Evolutionary conservation across 2,888 invertebrate species (phyloP).

Genomic region (Thera obeliscata): DNA sequence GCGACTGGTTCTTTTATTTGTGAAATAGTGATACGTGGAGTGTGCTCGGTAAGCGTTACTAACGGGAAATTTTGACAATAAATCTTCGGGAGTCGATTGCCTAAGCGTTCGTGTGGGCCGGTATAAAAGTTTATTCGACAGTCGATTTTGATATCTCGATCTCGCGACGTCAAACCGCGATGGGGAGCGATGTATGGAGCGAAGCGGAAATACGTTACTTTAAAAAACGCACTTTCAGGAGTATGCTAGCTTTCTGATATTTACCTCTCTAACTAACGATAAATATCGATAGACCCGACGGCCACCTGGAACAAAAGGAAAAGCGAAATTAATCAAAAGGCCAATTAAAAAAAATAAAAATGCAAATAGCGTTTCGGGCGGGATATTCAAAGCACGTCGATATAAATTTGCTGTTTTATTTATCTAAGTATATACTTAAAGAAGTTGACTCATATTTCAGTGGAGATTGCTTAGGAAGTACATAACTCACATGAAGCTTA

Average conservation of each 20-base stretch:
- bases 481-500: slow-evolving; percentile 33
- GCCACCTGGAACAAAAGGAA: slow-evolving; percentile 84
- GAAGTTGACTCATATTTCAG: not conserved
- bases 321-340: slow-evolving; percentile 84
- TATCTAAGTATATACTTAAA: not conserved
- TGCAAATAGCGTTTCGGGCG: slow-evolving; percentile 43
- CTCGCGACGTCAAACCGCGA: slow-evolving; percentile 63
- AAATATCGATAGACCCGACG: slow-evolving; percentile 72
- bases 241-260: slow-evolving; percentile 34
- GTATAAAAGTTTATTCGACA: slow-evolving; percentile 78
- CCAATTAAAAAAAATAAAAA: slow-evolving; percentile 72
- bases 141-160: slow-evolving; percentile 80
- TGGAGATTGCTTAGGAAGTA: slow-evolving; percentile 15
- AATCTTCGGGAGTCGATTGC: slow-evolving; percentile 82
- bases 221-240: slow-evolving; percentile 41
- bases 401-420: not conserved
- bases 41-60: slow-evolving; percentile 83
- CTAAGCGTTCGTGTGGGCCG: slow-evolving; percentile 82
- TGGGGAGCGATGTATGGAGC: slow-evolving; percentile 43
- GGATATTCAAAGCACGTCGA: slow-evolving; percentile 44
- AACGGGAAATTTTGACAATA: slow-evolving; percentile 84
- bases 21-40: slow-evolving; percentile 83
- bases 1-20: slow-evolving; percentile 84
- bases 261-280: slow-evolving; percentile 65
- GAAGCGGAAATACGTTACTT: slow-evolving; percentile 52